Evolutionary conservation across 2,113 vertebrate species (phyloP).

Genomic region (Cynoglossus semilaevis): DNA sequence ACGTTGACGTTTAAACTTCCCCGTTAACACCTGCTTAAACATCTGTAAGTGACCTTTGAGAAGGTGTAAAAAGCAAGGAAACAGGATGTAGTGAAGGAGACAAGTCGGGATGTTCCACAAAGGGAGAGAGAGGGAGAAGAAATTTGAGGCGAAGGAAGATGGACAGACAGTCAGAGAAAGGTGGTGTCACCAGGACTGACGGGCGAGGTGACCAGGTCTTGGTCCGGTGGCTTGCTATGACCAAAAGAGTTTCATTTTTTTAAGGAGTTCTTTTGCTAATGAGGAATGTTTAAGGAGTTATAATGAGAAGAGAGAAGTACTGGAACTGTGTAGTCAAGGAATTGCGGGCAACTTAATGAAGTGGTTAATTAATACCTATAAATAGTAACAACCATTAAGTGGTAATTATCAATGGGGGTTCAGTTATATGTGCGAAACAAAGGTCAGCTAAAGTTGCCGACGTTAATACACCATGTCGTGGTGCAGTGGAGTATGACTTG

Average conservation of each 20-base stretch:
- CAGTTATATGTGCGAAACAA: slow-evolving; percentile 25
- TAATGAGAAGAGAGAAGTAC: slow-evolving; percentile 1
- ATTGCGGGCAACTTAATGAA: slow-evolving; percentile 16
- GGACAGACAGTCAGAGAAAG: slow-evolving; percentile 59
- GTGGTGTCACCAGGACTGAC: slow-evolving; percentile 34
- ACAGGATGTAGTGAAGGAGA: not conserved
- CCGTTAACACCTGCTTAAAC: slow-evolving; percentile 8
- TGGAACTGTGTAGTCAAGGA: slow-evolving; percentile 14
- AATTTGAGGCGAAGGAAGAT: slow-evolving; percentile 56
- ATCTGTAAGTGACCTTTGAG: not conserved
- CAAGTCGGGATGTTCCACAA: slow-evolving; percentile 12
- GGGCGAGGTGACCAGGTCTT: too few species aligned
- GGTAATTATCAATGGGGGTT: slow-evolving; percentile 41
- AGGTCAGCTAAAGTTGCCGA: not conserved
- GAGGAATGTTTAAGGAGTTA: not conserved
- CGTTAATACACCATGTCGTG: too few species aligned
- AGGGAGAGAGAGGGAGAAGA: slow-evolving; percentile 27
- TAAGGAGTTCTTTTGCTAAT: too few species aligned
- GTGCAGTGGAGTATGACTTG: too few species aligned
- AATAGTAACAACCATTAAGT: slow-evolving; percentile 47
- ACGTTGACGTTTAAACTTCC: slow-evolving; percentile 11
- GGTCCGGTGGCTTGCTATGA: too few species aligned
- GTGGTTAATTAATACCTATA: slow-evolving; percentile 52
- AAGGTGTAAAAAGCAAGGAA: slow-evolving; percentile 23
- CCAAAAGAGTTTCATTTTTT: too few species aligned